Evolutionary conservation across 2,797 vertebrate genomes (phyloP).

Genomic region (Fistularia commersonii): DNA sequence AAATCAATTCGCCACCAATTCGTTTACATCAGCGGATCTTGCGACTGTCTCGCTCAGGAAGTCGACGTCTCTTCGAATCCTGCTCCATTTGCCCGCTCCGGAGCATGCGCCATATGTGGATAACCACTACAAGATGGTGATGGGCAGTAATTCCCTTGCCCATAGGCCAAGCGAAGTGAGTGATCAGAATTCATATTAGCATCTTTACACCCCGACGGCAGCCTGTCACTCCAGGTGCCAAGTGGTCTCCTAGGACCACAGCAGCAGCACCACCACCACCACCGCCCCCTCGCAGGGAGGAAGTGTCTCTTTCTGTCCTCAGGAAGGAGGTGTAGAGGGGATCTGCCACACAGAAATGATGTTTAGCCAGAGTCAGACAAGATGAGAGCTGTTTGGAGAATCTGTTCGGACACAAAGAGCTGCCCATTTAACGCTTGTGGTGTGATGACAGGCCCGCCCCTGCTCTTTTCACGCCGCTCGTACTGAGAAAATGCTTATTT

Average conservation of each 20-base stretch:
- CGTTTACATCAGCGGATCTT: constrained; percentile 56
- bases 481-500: constrained; percentile 20
- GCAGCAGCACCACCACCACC: constrained; percentile 19
- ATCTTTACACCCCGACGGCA: constrained; percentile 68
- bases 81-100: constrained; percentile 66
- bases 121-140: constrained; percentile 53
- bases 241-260: constrained; percentile 60
- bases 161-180: constrained; percentile 48
- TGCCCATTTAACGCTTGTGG: too few relatives aligned
- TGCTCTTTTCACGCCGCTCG: too few relatives aligned
- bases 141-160: constrained; percentile 66
- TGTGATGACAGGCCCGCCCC: too few relatives aligned
- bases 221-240: constrained; percentile 72
- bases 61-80: constrained; percentile 9
- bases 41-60: constrained; percentile 50
- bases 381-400: too few relatives aligned
- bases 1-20: constrained; percentile 59
- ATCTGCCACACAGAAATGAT: constrained; percentile 26
- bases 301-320: constrained; percentile 23
- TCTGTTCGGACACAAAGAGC: too few relatives aligned
- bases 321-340: constrained; percentile 22
- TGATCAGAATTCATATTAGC: constrained; percentile 77
- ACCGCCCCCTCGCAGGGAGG: constrained; percentile 29
- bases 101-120: constrained; percentile 63
- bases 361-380: background rate